phyloP scores from a whole-genome alignment of 2,797 vertebrate species.

The Oreochromis mossambicus region DNA sequence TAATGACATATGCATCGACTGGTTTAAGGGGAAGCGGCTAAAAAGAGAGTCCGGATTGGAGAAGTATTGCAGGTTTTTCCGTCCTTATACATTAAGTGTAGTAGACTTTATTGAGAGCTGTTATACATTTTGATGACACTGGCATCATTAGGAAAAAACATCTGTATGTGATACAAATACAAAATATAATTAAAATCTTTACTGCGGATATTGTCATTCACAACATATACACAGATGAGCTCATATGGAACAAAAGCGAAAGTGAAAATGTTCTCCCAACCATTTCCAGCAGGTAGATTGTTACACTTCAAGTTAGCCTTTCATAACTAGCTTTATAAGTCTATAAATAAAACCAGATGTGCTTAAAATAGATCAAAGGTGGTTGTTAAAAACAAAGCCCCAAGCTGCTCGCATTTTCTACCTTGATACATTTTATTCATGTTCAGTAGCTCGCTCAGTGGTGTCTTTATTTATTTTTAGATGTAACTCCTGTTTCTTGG shows the following conservation, averaged over 20 bases:
- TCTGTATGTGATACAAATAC: not conserved
- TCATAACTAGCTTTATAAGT: not conserved
- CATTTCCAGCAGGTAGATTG: not conserved
- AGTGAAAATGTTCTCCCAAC: not conserved
- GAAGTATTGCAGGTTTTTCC: not conserved
- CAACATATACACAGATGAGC: not conserved
- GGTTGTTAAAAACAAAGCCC: not conserved
- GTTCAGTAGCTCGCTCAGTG: not conserved
- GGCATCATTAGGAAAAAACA: not conserved
- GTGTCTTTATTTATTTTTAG: not conserved
- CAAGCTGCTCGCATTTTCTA: not conserved
- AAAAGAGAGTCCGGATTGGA: constrained; percentile 14
- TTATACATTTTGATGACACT: not conserved
- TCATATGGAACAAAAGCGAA: not conserved
- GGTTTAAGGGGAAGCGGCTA: constrained; percentile 8
- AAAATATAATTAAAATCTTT: not conserved
- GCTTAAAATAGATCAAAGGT: not conserved
- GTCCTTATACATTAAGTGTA: not conserved
- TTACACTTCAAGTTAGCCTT: not conserved
- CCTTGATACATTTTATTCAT: not conserved
- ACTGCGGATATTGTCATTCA: not conserved
- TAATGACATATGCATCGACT: constrained; percentile 62
- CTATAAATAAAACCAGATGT: not conserved
- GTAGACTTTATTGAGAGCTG: not conserved
- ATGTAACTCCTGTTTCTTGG: not conserved